Evolutionary conservation across 2,113 vertebrate genomes (phyloP).

Genomic region (Mormyrus lacerda): DNA sequence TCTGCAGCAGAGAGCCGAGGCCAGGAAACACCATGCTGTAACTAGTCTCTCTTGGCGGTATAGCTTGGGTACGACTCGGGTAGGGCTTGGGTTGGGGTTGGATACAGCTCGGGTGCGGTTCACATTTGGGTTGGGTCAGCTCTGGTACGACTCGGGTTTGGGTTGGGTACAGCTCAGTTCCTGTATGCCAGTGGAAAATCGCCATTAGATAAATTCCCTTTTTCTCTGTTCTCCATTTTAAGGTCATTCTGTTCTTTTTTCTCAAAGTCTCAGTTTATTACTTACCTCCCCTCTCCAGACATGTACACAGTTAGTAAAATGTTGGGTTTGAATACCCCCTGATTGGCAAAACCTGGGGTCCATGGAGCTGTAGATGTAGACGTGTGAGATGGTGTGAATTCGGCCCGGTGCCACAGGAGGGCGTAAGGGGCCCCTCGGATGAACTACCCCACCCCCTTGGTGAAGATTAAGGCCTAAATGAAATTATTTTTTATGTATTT

Average conservation of each 20-base stretch:
- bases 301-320: background rate
- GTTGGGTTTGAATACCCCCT: too few relatives aligned
- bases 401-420: too few relatives aligned
- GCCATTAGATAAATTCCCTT: background rate
- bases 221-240: background rate
- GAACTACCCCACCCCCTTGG: background rate
- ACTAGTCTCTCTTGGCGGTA: too few relatives aligned
- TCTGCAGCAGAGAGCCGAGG: background rate
- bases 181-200: background rate
- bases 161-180: background rate
- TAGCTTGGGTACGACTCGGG: too few relatives aligned
- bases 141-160: too few relatives aligned
- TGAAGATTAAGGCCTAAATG: background rate
- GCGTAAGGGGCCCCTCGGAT: too few relatives aligned
- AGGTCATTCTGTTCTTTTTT: background rate
- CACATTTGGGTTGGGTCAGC: too few relatives aligned
- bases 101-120: too few relatives aligned
- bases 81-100: too few relatives aligned
- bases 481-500: background rate
- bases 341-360: background rate
- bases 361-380: background rate
- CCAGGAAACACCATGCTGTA: background rate
- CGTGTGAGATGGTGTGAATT: background rate
- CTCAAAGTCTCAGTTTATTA: background rate
- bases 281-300: background rate